These are phyloP conservation scores for Esperia sulphurella DNA, from an alignment of 2,888 invertebrate species.

Conservation along the genomic window DNA sequence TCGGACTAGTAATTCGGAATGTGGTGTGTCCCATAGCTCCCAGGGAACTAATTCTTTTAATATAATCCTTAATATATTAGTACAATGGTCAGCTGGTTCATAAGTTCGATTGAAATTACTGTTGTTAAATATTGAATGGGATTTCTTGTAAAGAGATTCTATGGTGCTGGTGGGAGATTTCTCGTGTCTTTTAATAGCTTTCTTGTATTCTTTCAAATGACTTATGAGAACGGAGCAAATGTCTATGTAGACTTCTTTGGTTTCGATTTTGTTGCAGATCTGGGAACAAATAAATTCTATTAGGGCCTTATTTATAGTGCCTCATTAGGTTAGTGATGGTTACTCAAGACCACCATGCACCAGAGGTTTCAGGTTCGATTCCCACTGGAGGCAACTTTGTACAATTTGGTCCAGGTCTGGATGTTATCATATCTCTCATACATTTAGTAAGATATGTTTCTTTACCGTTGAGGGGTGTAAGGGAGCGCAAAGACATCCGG, in stretches of 20 bases:
- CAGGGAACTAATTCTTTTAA: conserved; percentile 82
- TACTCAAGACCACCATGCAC: too few species aligned
- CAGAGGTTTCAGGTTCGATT: too few species aligned
- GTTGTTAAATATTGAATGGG: conserved; percentile 46
- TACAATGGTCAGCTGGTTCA: conserved; percentile 77
- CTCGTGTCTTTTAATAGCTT: conserved; percentile 78
- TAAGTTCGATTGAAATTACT: conserved; percentile 45
- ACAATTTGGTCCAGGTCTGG: too few species aligned
- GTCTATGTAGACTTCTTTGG: conserved; percentile 64
- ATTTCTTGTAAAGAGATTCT: conserved; percentile 71
- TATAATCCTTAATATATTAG: conserved; percentile 78
- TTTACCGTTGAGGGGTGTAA: too few species aligned
- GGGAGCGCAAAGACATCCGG: too few species aligned
- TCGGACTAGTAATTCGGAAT: conserved; percentile 81
- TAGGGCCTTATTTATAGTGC: too few species aligned
- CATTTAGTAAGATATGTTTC: too few species aligned
- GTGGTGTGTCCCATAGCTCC: conserved; percentile 84
- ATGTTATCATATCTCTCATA: too few species aligned
- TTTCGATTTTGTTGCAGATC: conserved; percentile 69
- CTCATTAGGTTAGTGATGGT: neutral
- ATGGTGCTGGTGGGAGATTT: conserved; percentile 59
- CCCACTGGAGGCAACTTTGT: too few species aligned
- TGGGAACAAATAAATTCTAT: conserved; percentile 30
- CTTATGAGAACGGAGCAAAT: conserved; percentile 75
- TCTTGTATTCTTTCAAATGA: conserved; percentile 82